Base-by-base conservation (phyloP, 1,140 invertebrate genomes). In the Catajapyx aquilonaris region DNA sequence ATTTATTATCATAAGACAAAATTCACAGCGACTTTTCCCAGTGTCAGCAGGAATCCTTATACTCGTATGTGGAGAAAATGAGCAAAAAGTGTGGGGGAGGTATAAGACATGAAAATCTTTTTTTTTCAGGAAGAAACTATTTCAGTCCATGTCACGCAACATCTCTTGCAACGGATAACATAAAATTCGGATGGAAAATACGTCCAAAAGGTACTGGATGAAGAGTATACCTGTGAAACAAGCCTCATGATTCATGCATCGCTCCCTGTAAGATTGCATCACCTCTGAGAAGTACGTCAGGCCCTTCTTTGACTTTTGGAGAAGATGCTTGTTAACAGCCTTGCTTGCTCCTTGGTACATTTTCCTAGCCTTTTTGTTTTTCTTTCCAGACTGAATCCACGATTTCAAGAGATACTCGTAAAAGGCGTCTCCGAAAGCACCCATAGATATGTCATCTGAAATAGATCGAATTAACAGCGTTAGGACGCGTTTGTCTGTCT, bases 181-280 rank as follows among this genome's bases (percentile, higher is more conserved):
- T n/a, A n/a, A n/a, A n/a, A n/a, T n/a, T n/a, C n/a, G n/a, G n/a
- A n/a, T n/a, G n/a, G n/a, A n/a, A 54, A 35, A n/a, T n/a, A n/a
- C n/a, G n/a, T n/a, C n/a, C n/a, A n/a, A n/a, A n/a, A n/a, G n/a
- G n/a, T n/a, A n/a, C n/a, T n/a, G n/a, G n/a, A n/a, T n/a, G n/a
- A n/a, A n/a, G 7, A 28, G 56, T 53, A 63, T 54, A 86, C 85
- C 87, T 40, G 81, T 70, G 54, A 98, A 99, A 56, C 94, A 99
- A 0, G 85, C 88, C 36, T 98, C 59, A 60, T 98, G 91, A 52
- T 95, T 94, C 93, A 99, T 98, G 66, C 97, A 97, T 51, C 91
- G 81, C 50, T 97, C 91, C 2, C 87, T 57, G 33, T 84, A 60
- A 37, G 84, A 86, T 51, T 87, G 93, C 51, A 90, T 91, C 48